These are phyloP conservation scores for Aphelenchoides bicaudatus DNA, from an alignment of 2,888 invertebrate species.

Conservation along the genomic window DNA sequence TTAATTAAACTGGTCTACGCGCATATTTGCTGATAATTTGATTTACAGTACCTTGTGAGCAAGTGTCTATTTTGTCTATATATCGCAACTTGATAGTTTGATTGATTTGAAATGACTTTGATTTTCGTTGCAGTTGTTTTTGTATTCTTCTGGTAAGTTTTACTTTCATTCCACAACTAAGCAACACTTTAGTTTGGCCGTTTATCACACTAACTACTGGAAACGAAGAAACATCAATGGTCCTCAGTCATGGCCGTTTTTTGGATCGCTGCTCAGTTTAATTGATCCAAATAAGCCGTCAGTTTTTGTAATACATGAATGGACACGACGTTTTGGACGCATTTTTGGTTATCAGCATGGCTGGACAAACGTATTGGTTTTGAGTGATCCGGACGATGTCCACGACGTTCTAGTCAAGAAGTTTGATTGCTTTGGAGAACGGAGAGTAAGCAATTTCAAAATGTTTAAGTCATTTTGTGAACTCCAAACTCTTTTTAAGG, in stretches of 20 bases:
- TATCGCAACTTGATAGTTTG: neutral
- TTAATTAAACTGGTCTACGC: neutral
- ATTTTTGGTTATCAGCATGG: constrained; percentile 37
- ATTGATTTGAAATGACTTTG: constrained; percentile 4
- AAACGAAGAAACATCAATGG: constrained; percentile 39
- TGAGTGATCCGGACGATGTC: constrained; percentile 61
- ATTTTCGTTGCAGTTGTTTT: neutral
- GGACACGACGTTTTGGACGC: constrained; percentile 41
- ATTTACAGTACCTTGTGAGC: neutral
- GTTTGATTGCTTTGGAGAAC: constrained; percentile 62
- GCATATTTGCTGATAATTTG: neutral
- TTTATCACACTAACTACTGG: constrained; percentile 39
- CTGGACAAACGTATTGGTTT: constrained; percentile 54
- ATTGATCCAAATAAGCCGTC: neutral
- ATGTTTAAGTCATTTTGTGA: too few relatives aligned
- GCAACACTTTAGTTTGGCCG: constrained; percentile 5
- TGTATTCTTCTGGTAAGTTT: neutral
- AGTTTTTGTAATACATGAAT: constrained; percentile 27
- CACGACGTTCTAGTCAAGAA: constrained; percentile 62
- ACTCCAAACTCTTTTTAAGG: neutral
- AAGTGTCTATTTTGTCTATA: too few relatives aligned
- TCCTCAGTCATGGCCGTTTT: constrained; percentile 34
- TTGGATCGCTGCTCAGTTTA: constrained; percentile 28
- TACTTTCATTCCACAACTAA: neutral
- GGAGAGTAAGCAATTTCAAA: constrained; percentile 47